phyloP scores from a whole-genome alignment of 2,113 vertebrate species.

The Ariopsis seemanni region DNA sequence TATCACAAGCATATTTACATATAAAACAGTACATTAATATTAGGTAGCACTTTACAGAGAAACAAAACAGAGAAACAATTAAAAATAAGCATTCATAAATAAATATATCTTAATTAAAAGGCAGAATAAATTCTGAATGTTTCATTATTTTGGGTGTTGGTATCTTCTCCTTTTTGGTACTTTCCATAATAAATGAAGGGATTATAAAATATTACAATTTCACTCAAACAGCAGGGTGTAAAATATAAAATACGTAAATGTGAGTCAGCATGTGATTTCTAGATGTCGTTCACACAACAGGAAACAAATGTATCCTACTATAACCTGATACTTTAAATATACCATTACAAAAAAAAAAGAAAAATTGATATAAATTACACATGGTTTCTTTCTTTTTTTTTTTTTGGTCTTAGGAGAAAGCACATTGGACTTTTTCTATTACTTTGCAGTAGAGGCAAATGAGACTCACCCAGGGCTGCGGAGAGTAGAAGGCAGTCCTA shows the following conservation, averaged over 20 bases:
- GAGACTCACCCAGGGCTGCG: constrained; percentile 82
- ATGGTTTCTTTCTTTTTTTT: not conserved
- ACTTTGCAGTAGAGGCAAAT: constrained; percentile 77
- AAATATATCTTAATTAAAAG: not conserved
- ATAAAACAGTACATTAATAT: not conserved
- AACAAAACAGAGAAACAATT: not conserved
- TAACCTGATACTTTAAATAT: not conserved
- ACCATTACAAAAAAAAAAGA: not conserved
- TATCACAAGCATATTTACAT: not conserved
- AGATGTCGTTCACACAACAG: not conserved
- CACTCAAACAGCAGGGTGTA: not conserved
- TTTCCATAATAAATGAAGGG: not conserved
- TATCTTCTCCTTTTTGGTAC: not conserved
- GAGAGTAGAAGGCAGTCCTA: constrained; percentile 75
- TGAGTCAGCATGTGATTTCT: not conserved
- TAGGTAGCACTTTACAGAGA: not conserved
- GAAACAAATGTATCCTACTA: not conserved
- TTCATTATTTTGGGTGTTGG: not conserved
- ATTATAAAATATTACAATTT: not conserved
- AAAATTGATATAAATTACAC: not conserved
- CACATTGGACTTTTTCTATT: constrained; percentile 81
- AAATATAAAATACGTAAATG: not conserved
- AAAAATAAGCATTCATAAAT: not conserved
- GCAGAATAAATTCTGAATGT: not conserved
- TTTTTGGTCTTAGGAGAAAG: constrained; percentile 71